These are phyloP conservation scores for Cephus cinctus DNA, from an alignment of 1,140 invertebrate genomes.

Conservation along the genomic window DNA sequence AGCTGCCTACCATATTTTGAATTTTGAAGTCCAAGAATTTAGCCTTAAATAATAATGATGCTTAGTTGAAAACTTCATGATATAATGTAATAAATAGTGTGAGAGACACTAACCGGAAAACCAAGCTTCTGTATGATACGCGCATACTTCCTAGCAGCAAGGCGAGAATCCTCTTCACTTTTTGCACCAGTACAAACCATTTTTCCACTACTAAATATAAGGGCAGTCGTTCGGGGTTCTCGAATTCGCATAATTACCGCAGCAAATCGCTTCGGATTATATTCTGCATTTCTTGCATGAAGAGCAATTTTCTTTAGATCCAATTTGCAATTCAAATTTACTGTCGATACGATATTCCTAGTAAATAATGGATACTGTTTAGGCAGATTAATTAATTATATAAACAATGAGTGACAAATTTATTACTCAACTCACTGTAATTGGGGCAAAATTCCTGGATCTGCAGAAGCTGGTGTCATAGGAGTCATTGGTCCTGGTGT, in stretches of 20 bases:
- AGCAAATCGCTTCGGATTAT: slow-evolving; percentile 99
- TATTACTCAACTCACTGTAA: slow-evolving; percentile 73
- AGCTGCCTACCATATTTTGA: slow-evolving; percentile 99
- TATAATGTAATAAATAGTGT: slow-evolving; percentile 11
- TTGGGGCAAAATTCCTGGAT: slow-evolving; percentile 91
- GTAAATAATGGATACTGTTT: slow-evolving; percentile 18
- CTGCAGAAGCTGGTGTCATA: slow-evolving; percentile 91
- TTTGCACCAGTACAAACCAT: slow-evolving; percentile 99
- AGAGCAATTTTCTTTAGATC: slow-evolving; percentile 97
- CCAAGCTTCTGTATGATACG: slow-evolving; percentile 99
- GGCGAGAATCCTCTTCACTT: slow-evolving; percentile 95
- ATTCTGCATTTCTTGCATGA: slow-evolving; percentile 99
- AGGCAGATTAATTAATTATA: slow-evolving; percentile 10
- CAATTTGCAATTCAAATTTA: slow-evolving; percentile 94
- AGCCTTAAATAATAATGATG: slow-evolving; percentile 61
- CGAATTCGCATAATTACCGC: slow-evolving; percentile 99
- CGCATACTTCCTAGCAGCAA: slow-evolving; percentile 98
- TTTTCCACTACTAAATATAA: slow-evolving; percentile 99
- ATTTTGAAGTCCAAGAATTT: slow-evolving; percentile 99
- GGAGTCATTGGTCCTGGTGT: slow-evolving; percentile 86
- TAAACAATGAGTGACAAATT: slow-evolving; percentile 5
- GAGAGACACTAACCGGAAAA: slow-evolving; percentile 72
- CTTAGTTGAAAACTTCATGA: not conserved
- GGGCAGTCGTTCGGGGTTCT: slow-evolving; percentile 96
- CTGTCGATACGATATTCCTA: slow-evolving; percentile 96